Percentiles rank a stretch among this genome's conserved stretches.
These are phyloP conservation scores for Ridgeia piscesae DNA, from an alignment of 1,140 invertebrate species.

Conservation along the genomic window DNA sequence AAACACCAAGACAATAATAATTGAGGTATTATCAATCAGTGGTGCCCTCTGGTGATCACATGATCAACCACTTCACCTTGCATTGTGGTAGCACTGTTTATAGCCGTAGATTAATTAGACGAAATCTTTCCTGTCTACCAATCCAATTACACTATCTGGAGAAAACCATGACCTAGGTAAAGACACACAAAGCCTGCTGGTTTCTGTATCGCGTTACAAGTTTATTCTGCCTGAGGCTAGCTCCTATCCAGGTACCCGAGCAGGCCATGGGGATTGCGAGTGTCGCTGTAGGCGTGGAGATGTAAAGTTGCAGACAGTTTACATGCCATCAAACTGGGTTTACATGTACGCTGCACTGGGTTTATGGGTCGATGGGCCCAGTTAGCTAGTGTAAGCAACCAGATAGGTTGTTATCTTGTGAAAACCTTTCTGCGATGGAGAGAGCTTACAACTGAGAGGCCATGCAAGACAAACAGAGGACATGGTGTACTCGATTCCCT, in stretches of 20 bases:
- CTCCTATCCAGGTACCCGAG: not conserved
- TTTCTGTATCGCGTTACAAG: not conserved
- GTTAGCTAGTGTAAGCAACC: not conserved
- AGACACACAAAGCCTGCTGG: not conserved
- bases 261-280: not conserved
- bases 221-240: not conserved
- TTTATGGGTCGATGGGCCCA: not conserved
- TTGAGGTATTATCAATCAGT: not conserved
- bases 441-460: too few relatives aligned
- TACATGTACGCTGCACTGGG: not conserved
- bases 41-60: not conserved
- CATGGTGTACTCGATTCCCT: not conserved
- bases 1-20: not conserved
- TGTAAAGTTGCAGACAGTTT: constrained; percentile 16
- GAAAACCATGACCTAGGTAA: not conserved
- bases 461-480: not conserved
- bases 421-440: not conserved
- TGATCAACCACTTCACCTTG: not conserved
- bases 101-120: not conserved
- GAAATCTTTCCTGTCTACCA: not conserved
- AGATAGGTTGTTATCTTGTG: not conserved
- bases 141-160: not conserved
- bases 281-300: not conserved
- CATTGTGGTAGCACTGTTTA: not conserved
- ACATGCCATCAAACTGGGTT: constrained; percentile 2